phyloP scores from a whole-genome alignment of 2,888 invertebrate genomes.

The Blera fallax region DNA sequence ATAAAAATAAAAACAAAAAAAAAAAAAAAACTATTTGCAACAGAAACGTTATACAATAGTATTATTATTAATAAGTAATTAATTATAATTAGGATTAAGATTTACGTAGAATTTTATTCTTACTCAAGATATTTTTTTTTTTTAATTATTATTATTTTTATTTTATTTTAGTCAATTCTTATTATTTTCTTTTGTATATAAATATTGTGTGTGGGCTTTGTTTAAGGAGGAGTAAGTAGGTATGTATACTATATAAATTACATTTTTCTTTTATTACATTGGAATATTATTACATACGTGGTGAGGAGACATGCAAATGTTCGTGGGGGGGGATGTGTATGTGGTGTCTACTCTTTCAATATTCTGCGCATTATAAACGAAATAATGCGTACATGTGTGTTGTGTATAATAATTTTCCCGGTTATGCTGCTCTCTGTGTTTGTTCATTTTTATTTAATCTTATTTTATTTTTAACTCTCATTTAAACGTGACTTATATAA shows the following conservation, averaged over 20 bases:
- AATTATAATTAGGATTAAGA: constrained; percentile 56
- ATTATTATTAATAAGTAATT: constrained; percentile 61
- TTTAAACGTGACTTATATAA: constrained; percentile 68
- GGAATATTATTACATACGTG: constrained; percentile 49
- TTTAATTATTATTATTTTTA: neutral
- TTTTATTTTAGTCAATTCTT: constrained; percentile 17
- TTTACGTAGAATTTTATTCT: constrained; percentile 57
- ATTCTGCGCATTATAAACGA: constrained; percentile 13
- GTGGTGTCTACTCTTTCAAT: neutral
- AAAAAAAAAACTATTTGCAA: constrained; percentile 28
- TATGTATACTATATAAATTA: constrained; percentile 30
- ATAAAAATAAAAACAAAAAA: constrained; percentile 3
- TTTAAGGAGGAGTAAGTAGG: neutral
- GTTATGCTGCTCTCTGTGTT: constrained; percentile 54
- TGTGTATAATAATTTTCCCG: constrained; percentile 27
- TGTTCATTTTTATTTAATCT: constrained; percentile 1
- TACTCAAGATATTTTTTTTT: constrained; percentile 31
- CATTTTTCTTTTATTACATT: constrained; percentile 38
- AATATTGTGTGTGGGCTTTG: constrained; percentile 7
- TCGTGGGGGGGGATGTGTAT: neutral
- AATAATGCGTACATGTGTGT: constrained; percentile 4
- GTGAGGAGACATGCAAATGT: constrained; percentile 15
- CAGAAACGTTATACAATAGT: constrained; percentile 62
- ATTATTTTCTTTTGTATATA: constrained; percentile 27
- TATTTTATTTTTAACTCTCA: constrained; percentile 16